Base-by-base conservation (phyloP, 2,797 vertebrate genomes). In the Perodicticus potto region DNA sequence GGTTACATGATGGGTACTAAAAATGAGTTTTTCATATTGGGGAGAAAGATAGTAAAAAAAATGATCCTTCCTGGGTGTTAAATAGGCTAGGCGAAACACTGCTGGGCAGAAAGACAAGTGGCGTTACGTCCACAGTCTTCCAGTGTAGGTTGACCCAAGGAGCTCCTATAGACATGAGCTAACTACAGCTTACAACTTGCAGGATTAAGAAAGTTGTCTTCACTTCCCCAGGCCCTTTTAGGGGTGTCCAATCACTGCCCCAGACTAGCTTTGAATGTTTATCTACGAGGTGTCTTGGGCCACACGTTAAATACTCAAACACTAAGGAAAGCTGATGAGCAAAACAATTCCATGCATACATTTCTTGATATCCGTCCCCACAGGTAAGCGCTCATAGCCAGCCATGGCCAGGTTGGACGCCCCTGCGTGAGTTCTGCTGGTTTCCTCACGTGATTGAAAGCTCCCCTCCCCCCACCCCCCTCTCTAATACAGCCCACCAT, bases 81-180 rank as follows among this genome's bases (percentile, higher is more conserved):
- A 27, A 11, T 0, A 23, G 5, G 1, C 34, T 5, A 7, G 20
- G 22, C 7, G 1, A 0, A 7, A 8, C 29, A 25, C 19, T 37
- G 11, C 27, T 1, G 0, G 19, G 32, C 59, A 12, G 63, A 57
- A n/a, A 16, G 69, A 49, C 17, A 8, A 0, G 34, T 6, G 23
- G 11, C 8, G 53, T 20, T 72, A 59, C 45, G 8, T 32, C 40
- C 29, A 7, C 13, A 3, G 10, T 34, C 32, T 5, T 10, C 27
- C 22, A 2, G 3, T 25, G 5, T 12, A 0, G 32, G 0, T 70
- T 4, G 20, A 12, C 55, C 53, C 25, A 9, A 9, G 77, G 53
- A 17, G 13, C 2, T 9, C 7, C 43, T 3, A 0, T 1, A 3
- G 32, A n/a, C 1, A 7, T 6, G 6, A 14, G 34, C 16, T 49